Conservation (phyloP, 2,113 vertebrate species). For the Thoracochromis brauschi region DNA sequence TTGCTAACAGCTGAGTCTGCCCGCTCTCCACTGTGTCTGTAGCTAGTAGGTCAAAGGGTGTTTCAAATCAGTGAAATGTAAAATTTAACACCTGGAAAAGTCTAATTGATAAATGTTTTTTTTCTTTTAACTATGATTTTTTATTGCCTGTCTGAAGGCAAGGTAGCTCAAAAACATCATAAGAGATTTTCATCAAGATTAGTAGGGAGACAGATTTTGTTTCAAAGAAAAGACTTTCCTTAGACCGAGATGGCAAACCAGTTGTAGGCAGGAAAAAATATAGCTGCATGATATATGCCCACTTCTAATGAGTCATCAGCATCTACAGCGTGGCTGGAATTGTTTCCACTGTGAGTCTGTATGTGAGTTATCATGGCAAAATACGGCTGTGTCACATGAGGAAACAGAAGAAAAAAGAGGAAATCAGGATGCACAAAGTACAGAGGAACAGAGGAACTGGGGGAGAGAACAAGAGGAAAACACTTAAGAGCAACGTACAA, state of each 20-base stretch:
- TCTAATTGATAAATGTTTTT: not conserved
- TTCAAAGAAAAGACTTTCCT: not conserved
- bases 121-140: not conserved
- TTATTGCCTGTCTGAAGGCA: not conserved
- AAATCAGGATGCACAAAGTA: not conserved
- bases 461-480: not conserved
- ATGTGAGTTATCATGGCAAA: not conserved
- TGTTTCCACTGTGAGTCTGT: not conserved
- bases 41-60: conserved; percentile 36
- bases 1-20: conserved; percentile 53
- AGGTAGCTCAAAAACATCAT: not conserved
- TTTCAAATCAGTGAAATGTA: conserved; percentile 2
- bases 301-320: not conserved
- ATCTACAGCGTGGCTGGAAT: not conserved
- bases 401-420: not conserved
- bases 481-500: not conserved
- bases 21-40: not conserved
- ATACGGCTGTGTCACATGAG: not conserved
- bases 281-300: not conserved
- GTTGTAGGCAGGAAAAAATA: not conserved
- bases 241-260: not conserved
- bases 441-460: not conserved
- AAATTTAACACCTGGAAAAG: not conserved
- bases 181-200: not conserved
- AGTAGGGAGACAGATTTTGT: not conserved